Conservation (phyloP, 1,140 invertebrate genomes). For the Galleria mellonella region DNA sequence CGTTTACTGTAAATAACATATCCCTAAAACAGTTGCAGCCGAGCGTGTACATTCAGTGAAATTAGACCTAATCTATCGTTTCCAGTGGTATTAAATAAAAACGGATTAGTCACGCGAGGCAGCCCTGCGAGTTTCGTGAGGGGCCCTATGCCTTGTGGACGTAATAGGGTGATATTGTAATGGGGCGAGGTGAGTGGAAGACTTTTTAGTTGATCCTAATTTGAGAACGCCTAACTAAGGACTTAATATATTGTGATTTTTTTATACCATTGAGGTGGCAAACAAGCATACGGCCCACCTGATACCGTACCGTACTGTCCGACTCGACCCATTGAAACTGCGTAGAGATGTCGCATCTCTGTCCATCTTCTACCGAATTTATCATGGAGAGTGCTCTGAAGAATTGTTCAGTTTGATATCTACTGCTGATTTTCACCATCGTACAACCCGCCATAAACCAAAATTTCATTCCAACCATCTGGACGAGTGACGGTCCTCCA, state of each 20-base stretch:
- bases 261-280: no score
- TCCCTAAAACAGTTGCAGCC: not conserved
- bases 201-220: not conserved
- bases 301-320: no score
- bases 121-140: constrained; percentile 1
- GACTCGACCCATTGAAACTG: no score
- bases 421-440: no score
- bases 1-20: not conserved
- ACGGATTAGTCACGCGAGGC: constrained; percentile 9
- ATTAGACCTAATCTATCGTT: not conserved
- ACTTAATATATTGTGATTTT: not conserved
- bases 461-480: no score
- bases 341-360: no score
- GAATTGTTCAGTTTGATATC: no score
- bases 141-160: not conserved
- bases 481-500: no score
- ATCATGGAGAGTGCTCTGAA: no score
- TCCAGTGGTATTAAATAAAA: constrained; percentile 11
- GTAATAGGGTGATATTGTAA: constrained; percentile 4
- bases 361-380: no score
- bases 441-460: no score
- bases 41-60: constrained; percentile 1
- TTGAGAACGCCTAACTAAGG: not conserved
- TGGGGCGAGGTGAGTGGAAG: not conserved
- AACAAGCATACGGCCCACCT: no score